These are phyloP conservation scores for Hyperopisus bebe DNA, from an alignment of 2,113 vertebrate genomes.

Conservation along the genomic window DNA sequence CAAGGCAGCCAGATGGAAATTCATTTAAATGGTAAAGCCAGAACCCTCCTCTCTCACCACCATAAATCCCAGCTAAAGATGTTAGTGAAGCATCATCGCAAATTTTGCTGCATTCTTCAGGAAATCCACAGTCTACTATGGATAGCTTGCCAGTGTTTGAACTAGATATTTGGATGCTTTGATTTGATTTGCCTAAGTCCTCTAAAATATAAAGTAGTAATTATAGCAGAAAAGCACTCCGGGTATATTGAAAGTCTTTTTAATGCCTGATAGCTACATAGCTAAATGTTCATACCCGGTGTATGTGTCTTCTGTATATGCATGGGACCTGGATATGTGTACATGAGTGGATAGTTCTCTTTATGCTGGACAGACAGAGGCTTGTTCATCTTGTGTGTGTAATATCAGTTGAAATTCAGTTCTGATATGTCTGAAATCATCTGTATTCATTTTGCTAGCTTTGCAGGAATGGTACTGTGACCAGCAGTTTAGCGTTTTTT, in stretches of 20 bases:
- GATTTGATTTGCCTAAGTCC: background rate
- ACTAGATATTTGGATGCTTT: background rate
- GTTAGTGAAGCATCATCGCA: background rate
- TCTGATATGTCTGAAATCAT: background rate
- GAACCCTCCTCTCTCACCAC: background rate
- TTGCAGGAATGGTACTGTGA: background rate
- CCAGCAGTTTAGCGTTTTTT: background rate
- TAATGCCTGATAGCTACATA: background rate
- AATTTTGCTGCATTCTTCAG: background rate
- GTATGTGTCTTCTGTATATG: background rate
- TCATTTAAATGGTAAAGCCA: background rate
- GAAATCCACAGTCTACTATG: background rate
- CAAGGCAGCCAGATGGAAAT: background rate
- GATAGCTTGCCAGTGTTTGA: background rate
- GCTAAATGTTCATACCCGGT: background rate
- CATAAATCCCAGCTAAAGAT: background rate
- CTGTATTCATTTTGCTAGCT: background rate
- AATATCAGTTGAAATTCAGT: background rate
- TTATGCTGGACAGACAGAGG: background rate
- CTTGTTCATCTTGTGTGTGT: background rate
- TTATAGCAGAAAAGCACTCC: background rate
- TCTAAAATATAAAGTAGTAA: background rate
- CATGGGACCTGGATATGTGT: background rate
- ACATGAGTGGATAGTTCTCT: background rate
- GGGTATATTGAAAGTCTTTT: background rate